Conservation (phyloP, 2,113 vertebrate species). For the Strigops habroptila region DNA sequence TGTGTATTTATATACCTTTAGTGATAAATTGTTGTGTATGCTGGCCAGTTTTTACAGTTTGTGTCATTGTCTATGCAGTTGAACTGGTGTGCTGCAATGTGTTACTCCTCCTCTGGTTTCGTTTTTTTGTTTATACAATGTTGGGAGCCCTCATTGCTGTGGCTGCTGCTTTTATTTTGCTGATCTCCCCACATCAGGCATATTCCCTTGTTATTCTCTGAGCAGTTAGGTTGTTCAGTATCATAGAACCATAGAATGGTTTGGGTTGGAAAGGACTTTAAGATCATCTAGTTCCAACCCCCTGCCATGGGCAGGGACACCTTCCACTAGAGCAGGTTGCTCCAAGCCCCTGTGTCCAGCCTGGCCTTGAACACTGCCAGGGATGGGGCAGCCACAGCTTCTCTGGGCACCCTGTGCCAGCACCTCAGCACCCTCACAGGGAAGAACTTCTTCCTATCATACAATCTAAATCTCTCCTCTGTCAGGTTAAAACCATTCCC, state of each 20-base stretch:
- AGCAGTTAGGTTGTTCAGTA: background rate
- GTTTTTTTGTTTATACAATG: background rate
- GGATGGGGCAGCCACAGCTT: background rate
- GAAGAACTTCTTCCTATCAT: background rate
- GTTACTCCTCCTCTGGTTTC: background rate
- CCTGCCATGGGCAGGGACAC: background rate
- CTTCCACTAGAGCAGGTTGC: background rate
- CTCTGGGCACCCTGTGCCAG: background rate
- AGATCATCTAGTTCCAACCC: background rate
- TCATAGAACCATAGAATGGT: background rate
- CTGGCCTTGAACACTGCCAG: background rate
- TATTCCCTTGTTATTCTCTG: background rate
- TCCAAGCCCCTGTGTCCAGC: rapidly evolving
- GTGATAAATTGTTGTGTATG: background rate
- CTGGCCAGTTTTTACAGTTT: background rate
- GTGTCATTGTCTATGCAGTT: background rate
- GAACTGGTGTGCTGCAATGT: background rate
- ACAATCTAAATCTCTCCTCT: background rate
- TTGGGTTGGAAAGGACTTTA: background rate
- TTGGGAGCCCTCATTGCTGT: background rate
- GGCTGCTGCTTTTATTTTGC: background rate
- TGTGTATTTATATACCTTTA: background rate
- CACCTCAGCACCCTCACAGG: background rate
- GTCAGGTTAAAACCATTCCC: background rate
- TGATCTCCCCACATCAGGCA: background rate